phyloP scores from a whole-genome alignment of 2,888 invertebrate genomes.

The Eugnorisma glareosa region DNA sequence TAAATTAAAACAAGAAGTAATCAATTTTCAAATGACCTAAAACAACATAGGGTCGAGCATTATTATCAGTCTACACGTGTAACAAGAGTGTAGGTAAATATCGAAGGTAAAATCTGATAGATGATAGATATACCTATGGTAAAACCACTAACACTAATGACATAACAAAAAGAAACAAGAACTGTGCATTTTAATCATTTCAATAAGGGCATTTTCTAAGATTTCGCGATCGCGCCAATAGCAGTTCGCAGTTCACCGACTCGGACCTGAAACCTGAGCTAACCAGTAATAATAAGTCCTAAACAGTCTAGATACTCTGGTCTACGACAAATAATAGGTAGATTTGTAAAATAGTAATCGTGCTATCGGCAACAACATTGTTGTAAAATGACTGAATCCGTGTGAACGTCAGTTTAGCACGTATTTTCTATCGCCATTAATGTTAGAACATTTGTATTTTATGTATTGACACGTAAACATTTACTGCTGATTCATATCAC shows the following conservation, averaged over 20 bases:
- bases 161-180: too few relatives aligned
- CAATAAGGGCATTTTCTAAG: background rate
- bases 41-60: slow-evolving; percentile 24
- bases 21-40: slow-evolving; percentile 50
- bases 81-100: background rate
- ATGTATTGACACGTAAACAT: slow-evolving; percentile 37
- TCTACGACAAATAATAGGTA: background rate
- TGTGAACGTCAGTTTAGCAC: slow-evolving; percentile 14
- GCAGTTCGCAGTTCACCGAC: background rate
- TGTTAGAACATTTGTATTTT: background rate
- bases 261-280: background rate
- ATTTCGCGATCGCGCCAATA: background rate
- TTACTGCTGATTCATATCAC: slow-evolving; percentile 39
- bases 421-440: slow-evolving; percentile 16
- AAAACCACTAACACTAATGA: background rate
- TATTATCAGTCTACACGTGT: slow-evolving; percentile 38
- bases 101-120: slow-evolving; percentile 6
- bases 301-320: background rate
- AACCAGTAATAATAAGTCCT: background rate
- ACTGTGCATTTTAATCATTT: background rate
- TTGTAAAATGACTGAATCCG: slow-evolving; percentile 6
- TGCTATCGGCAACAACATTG: slow-evolving; percentile 3
- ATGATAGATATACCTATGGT: background rate
- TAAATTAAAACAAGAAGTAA: slow-evolving; percentile 39
- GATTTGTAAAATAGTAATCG: background rate